Evolutionary conservation across 2,888 invertebrate species (phyloP).

Genomic region (Phoronis australis): DNA sequence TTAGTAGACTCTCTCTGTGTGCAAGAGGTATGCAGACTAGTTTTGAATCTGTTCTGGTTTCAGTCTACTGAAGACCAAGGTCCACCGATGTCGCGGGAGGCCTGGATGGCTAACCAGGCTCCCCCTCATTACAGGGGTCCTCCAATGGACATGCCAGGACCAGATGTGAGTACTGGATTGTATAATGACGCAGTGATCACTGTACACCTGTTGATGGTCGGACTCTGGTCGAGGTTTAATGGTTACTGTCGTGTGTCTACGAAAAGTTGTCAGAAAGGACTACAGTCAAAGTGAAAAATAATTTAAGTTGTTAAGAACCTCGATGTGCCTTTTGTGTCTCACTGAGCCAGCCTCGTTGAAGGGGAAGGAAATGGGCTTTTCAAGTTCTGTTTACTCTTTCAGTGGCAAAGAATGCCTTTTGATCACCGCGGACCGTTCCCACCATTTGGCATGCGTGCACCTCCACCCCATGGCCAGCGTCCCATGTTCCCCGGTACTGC

Average conservation of each 20-base stretch:
- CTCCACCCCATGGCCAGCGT: conserved; percentile 26
- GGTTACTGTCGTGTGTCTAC: background rate
- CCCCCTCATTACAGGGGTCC: conserved; percentile 36
- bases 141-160: conserved; percentile 30
- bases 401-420: background rate
- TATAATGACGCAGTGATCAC: background rate
- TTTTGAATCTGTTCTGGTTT: background rate
- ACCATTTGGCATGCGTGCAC: conserved; percentile 39
- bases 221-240: background rate
- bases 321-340: too few relatives aligned
- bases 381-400: background rate
- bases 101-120: conserved; percentile 35
- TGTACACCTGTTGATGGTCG: background rate
- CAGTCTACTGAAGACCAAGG: conserved; percentile 27
- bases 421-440: conserved; percentile 20
- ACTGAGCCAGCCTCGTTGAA: too few relatives aligned
- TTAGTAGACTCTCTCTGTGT: too few relatives aligned
- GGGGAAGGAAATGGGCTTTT: too few relatives aligned
- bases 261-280: background rate
- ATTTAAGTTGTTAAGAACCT: too few relatives aligned
- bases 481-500: too few relatives aligned
- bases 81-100: conserved; percentile 28
- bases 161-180: background rate
- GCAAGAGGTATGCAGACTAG: background rate
- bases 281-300: background rate